Conservation (phyloP, 2,888 invertebrate species). For the Geotrupes spiniger region DNA sequence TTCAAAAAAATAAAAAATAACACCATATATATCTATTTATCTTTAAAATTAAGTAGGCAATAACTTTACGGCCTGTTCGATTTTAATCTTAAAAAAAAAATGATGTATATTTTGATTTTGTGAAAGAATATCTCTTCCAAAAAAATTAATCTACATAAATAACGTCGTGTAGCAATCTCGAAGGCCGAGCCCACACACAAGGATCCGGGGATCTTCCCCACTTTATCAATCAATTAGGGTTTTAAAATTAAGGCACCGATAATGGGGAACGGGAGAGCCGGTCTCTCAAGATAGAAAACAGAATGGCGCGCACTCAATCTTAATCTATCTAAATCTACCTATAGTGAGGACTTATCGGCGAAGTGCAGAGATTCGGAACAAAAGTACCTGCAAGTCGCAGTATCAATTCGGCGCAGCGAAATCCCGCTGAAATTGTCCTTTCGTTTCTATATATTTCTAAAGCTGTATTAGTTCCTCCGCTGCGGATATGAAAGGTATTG, state of each 20-base stretch:
- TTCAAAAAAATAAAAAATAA: no score
- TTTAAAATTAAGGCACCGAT: conserved; percentile 23
- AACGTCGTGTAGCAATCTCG: no score
- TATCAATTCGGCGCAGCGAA: conserved; percentile 29
- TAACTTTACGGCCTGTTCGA: no score
- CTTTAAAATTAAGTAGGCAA: no score
- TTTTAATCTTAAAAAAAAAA: no score
- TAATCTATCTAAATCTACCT: conserved; percentile 49
- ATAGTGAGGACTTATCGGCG: conserved; percentile 44
- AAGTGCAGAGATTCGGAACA: conserved; percentile 38
- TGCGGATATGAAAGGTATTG: conserved; percentile 15
- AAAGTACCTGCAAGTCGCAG: conserved; percentile 28
- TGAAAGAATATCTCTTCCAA: no score
- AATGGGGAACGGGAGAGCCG: conserved; percentile 22
- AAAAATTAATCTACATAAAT: no score
- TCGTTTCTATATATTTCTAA: conserved; percentile 21
- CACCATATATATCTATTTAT: no score
- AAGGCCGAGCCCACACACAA: no score
- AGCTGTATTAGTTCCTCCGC: conserved; percentile 16
- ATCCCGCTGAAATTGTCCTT: conserved; percentile 25
- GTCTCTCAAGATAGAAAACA: conserved; percentile 23
- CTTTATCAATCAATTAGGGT: conserved; percentile 24
- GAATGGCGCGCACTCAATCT: conserved; percentile 40
- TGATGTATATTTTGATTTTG: no score
- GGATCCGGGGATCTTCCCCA: not conserved